Evolutionary conservation across 2,888 invertebrate species (phyloP).

Genomic region (Tricholauxania praeusta): DNA sequence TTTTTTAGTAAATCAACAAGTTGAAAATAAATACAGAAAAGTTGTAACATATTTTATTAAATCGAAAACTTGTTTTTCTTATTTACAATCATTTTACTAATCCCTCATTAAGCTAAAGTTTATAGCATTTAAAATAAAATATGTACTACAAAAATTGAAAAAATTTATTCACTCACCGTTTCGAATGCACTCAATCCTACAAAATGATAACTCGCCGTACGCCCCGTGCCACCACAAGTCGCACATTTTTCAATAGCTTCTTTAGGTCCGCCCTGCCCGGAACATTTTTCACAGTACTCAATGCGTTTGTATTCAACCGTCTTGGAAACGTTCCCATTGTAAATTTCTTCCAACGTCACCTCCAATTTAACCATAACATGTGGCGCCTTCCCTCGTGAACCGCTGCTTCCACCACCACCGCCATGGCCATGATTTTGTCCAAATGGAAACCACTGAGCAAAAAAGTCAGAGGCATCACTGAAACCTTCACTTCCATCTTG

Average conservation of each 20-base stretch:
- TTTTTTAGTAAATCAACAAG: neutral
- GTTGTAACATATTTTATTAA: too few relatives aligned
- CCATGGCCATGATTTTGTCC: conserved; percentile 69
- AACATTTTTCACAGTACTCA: conserved; percentile 59
- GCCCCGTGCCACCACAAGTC: conserved; percentile 63
- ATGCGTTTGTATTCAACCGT: conserved; percentile 59
- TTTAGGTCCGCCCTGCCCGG: conserved; percentile 62
- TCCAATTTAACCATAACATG: conserved; percentile 86
- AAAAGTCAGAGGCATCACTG: conserved; percentile 72
- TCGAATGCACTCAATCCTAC: conserved; percentile 67
- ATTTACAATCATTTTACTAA: too few relatives aligned
- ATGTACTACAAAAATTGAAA: neutral
- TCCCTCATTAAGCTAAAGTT: too few relatives aligned
- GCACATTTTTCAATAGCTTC: conserved; percentile 52
- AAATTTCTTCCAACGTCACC: conserved; percentile 90
- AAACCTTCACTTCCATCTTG: conserved; percentile 78
- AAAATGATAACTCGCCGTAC: conserved; percentile 58
- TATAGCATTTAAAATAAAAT: too few relatives aligned
- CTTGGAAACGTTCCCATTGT: conserved; percentile 84
- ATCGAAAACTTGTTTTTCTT: too few relatives aligned
- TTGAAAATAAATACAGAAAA: too few relatives aligned
- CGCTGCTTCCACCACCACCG: conserved; percentile 70
- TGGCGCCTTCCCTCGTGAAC: conserved; percentile 73
- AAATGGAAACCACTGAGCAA: conserved; percentile 77
- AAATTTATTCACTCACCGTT: conserved; percentile 71